Percentiles rank a stretch among this genome's conserved stretches.
phyloP scores from a whole-genome alignment of 2,888 invertebrate species.

The Liopterus haemorrhoidalis region DNA sequence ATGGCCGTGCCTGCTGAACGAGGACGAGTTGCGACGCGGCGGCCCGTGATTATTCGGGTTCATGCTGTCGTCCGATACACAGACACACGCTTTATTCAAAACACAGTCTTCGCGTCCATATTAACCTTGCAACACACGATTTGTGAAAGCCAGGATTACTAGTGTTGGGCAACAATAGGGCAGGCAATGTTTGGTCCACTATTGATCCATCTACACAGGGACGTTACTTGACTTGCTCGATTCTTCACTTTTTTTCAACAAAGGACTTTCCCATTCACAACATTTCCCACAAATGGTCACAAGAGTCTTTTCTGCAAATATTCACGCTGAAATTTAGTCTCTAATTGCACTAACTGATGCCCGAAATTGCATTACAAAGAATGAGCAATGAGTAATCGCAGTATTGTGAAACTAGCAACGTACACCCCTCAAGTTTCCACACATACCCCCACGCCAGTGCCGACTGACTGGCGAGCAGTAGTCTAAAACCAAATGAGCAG shows the following conservation, averaged over 20 bases:
- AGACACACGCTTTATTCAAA: too few species aligned
- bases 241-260: too few species aligned
- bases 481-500: conserved; percentile 26
- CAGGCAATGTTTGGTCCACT: conserved; percentile 24
- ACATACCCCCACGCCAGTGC: conserved; percentile 26
- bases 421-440: conserved; percentile 35
- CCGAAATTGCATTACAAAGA: conserved; percentile 30
- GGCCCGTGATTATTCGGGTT: conserved; percentile 45
- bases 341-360: too few species aligned
- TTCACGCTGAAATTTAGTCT: too few species aligned
- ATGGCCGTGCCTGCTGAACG: conserved; percentile 41
- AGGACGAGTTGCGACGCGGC: conserved; percentile 42
- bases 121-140: conserved; percentile 23
- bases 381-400: too few species aligned
- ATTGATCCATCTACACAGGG: conserved; percentile 25
- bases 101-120: conserved; percentile 19
- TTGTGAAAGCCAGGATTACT: conserved; percentile 22
- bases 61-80: too few species aligned
- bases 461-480: too few species aligned
- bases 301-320: too few species aligned
- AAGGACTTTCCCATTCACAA: conserved; percentile 13
- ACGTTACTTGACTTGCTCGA: too few species aligned
- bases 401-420: conserved; percentile 40
- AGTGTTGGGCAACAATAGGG: conserved; percentile 23
- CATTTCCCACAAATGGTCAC: conserved; percentile 17